These are phyloP conservation scores for Porites cylindrica DNA, from an alignment of 92 coral and sea anemone species.

Conservation along the genomic window DNA sequence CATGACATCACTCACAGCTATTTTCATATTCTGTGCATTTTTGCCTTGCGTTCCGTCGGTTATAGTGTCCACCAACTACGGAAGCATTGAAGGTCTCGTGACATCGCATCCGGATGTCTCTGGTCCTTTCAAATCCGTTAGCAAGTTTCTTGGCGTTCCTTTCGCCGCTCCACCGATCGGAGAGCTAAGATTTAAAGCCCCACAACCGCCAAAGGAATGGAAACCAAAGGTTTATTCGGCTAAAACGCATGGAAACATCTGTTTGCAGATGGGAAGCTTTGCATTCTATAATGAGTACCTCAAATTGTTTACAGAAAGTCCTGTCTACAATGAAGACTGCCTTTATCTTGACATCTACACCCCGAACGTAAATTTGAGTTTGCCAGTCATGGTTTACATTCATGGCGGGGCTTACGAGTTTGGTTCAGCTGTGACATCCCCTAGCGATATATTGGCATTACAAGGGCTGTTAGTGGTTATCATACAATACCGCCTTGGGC, in stretches of 20 bases:
- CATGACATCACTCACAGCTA: not conserved
- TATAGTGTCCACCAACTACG: conserved; percentile 1
- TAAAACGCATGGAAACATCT: conserved; percentile 48
- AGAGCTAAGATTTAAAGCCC: conserved; percentile 55
- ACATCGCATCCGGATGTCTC: not conserved
- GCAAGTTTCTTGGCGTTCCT: conserved; percentile 65
- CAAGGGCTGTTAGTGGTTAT: conserved; percentile 49
- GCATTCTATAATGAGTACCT: not conserved
- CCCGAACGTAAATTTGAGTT: conserved; percentile 17
- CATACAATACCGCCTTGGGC: conserved; percentile 50
- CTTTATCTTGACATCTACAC: conserved; percentile 41
- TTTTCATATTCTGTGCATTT: not conserved
- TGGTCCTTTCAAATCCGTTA: conserved; percentile 1
- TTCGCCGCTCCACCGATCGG: conserved; percentile 58
- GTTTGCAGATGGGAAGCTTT: conserved; percentile 32
- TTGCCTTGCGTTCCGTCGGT: not conserved
- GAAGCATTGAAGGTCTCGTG: not conserved
- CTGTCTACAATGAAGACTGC: conserved; percentile 36
- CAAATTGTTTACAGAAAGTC: not conserved
- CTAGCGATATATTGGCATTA: conserved; percentile 30
- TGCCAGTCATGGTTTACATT: conserved; percentile 59
- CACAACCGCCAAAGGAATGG: conserved; percentile 56
- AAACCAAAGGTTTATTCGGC: conserved; percentile 44
- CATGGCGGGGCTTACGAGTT: conserved; percentile 52
- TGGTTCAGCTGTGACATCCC: not conserved